phyloP scores from a whole-genome alignment of 2,888 invertebrate genomes.

The Eupithecia insigniata region DNA sequence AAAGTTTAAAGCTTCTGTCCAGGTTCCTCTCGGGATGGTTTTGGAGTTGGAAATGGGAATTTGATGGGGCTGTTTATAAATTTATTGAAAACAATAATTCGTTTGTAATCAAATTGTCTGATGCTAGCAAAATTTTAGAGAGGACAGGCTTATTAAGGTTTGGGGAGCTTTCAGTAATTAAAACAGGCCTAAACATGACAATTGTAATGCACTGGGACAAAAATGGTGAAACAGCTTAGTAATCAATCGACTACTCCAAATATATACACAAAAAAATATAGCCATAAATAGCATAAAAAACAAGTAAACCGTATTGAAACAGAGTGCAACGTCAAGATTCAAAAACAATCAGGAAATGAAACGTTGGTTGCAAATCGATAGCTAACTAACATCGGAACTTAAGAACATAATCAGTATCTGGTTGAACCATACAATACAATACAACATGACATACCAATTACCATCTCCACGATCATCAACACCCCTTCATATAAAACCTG shows the following conservation, averaged over 20 bases:
- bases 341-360: neutral
- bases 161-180: neutral
- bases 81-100: neutral
- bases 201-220: neutral
- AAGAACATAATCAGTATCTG: neutral
- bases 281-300: neutral
- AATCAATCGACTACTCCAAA: neutral
- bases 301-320: neutral
- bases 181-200: neutral
- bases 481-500: conserved; percentile 15
- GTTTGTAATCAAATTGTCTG: neutral
- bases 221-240: neutral
- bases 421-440: neutral
- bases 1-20: conserved; percentile 21
- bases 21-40: conserved; percentile 8
- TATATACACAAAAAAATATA: neutral
- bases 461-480: conserved; percentile 24
- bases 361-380: neutral
- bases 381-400: neutral
- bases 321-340: neutral
- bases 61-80: neutral
- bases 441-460: neutral
- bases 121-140: neutral
- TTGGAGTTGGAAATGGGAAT: neutral
- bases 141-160: neutral